phyloP scores from a whole-genome alignment of 2,113 vertebrate species.

The Microcebus ravelobensis region DNA sequence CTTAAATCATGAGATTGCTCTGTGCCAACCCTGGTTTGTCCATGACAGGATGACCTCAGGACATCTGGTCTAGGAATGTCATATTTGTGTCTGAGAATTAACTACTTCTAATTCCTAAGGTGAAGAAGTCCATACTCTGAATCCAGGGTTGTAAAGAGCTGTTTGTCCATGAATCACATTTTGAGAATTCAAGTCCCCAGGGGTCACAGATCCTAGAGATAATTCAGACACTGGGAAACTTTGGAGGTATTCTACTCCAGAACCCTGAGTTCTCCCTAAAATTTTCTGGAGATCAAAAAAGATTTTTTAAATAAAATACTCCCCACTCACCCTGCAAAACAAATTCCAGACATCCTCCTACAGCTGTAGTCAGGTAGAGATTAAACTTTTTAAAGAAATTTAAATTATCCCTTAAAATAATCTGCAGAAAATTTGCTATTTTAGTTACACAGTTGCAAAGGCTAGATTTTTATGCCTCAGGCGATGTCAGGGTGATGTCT shows the following conservation, averaged over 20 bases:
- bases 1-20: not conserved
- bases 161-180: not conserved
- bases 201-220: not conserved
- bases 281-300: not conserved
- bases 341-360: not conserved
- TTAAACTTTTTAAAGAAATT: conserved; percentile 14
- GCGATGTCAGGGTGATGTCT: not conserved
- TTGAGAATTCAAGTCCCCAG: not conserved
- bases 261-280: conserved; percentile 10
- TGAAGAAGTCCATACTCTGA: not conserved
- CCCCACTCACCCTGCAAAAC: not conserved
- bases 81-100: not conserved
- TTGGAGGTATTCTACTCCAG: not conserved
- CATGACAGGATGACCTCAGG: not conserved
- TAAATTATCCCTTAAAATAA: not conserved
- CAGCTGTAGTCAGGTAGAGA: not conserved
- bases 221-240: not conserved
- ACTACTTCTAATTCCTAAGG: not conserved
- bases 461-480: not conserved
- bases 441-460: not conserved
- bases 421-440: not conserved
- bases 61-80: not conserved
- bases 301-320: not conserved
- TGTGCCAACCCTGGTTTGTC: not conserved
- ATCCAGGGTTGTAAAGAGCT: not conserved